Evolutionary conservation across 2,113 vertebrate genomes (phyloP), one percentile per base, ranked within the genome.

Genomic region (Agapornis roseicollis): DNA sequence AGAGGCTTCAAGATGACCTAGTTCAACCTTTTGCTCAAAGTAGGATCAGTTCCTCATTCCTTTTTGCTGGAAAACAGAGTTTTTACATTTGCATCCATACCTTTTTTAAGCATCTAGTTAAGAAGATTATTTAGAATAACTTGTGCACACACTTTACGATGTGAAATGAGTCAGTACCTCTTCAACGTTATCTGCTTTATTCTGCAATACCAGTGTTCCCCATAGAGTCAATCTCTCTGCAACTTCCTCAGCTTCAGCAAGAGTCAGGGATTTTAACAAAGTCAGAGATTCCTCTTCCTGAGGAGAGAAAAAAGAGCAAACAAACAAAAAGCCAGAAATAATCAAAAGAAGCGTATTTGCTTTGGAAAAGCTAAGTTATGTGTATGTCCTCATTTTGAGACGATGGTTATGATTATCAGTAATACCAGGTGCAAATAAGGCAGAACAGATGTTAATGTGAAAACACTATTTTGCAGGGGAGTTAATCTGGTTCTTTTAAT

Each of bases 181-280:
- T 81, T 99, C 96, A 72, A 98, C 98, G 91, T 97, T 70, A 64
- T 98, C 98, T 37, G 95, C 90, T 94, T 98, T 98, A 76, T 98
- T 98, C 76, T 98, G 98, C 68, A 99, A 92, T 35, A 98, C 95
- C 92, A 99, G 78, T 13, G 97, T 96, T 49, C 98, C 99, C 99
- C 99, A 99, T 11, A 98, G 89, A 23, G 97, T 90, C 39, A 99
- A 95, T 58, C 98, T 98, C 77, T 99, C 98, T 6, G 98, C 98
- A 76, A 99, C 98, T 39, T 97, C 96, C 97, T 98, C 98, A 6
- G 98, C 98, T 89, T 99, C 98, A 29, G 76, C 61, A n/a, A 91
- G 72, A 42, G 97, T 85, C 89, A 99, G 94, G 78, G 97, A 98
- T 94, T 98, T 99, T 88, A 99, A 87, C 25, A 99, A 85, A 3